Conservation (phyloP, 1,140 invertebrate species). For the Sogatella furcifera region DNA sequence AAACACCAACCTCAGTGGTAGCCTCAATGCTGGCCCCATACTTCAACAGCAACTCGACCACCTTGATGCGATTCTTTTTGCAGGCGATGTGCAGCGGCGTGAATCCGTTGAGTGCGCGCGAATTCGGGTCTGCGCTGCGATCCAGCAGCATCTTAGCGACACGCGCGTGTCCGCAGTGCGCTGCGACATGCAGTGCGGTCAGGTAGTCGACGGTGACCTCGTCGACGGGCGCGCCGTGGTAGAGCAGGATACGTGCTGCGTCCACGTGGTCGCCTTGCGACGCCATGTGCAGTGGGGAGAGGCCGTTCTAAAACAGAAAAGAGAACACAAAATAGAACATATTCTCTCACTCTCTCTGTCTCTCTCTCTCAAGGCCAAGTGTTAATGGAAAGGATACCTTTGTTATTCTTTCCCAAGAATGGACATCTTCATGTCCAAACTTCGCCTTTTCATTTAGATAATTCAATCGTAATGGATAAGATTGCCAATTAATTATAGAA, state of each 20-base stretch:
- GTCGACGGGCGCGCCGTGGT: constrained; percentile 90
- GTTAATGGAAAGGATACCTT: too few species aligned
- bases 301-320: constrained; percentile 77
- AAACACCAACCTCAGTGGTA: constrained; percentile 66
- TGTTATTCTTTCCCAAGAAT: too few species aligned
- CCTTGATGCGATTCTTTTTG: constrained; percentile 95
- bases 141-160: constrained; percentile 56
- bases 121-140: constrained; percentile 93
- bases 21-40: constrained; percentile 86
- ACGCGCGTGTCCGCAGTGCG: constrained; percentile 83
- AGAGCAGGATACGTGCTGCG: constrained; percentile 80
- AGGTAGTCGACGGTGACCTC: constrained; percentile 97
- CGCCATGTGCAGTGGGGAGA: constrained; percentile 86
- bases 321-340: constrained; percentile 18
- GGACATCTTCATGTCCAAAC: too few species aligned
- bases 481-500: too few species aligned
- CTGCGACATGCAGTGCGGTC: constrained; percentile 94
- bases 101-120: constrained; percentile 94
- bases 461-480: too few species aligned
- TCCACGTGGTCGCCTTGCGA: constrained; percentile 96
- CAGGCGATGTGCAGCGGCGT: constrained; percentile 98
- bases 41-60: constrained; percentile 91
- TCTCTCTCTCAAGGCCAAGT: too few species aligned
- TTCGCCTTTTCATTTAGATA: too few species aligned
- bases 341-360: too few species aligned